phyloP scores from a whole-genome alignment of 2,113 vertebrate genomes.

The Excalfactoria chinensis region DNA sequence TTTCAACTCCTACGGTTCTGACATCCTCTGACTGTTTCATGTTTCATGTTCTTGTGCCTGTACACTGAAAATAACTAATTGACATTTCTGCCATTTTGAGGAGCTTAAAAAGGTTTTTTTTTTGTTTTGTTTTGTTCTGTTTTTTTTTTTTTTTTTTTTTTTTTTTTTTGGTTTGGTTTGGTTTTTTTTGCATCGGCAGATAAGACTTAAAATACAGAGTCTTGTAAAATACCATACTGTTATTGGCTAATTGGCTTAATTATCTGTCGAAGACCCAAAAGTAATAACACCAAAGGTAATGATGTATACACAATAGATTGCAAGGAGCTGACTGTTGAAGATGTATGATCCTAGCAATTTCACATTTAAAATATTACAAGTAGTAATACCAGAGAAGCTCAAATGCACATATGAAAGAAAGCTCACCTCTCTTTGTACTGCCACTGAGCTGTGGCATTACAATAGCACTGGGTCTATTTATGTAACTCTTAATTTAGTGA shows the following conservation, averaged over 20 bases:
- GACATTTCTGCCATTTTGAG: neutral
- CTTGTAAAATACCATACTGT: neutral
- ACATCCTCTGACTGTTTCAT: neutral
- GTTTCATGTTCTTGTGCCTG: neutral
- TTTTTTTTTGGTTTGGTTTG: no score
- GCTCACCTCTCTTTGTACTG: neutral
- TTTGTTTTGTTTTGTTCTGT: no score
- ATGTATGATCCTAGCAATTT: neutral
- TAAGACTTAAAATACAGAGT: neutral
- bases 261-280: neutral
- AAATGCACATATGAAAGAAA: neutral
- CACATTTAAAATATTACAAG: neutral
- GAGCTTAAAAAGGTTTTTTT: neutral
- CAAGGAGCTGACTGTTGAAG: neutral
- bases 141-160: no score
- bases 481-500: neutral
- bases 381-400: neutral
- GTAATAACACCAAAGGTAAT: neutral
- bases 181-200: neutral
- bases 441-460: neutral
- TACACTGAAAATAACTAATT: neutral
- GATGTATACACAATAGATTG: neutral
- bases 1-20: no score
- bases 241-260: neutral
- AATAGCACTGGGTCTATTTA: neutral